phyloP scores from a whole-genome alignment of 2,888 invertebrate genomes.

The Tethea ocularis region DNA sequence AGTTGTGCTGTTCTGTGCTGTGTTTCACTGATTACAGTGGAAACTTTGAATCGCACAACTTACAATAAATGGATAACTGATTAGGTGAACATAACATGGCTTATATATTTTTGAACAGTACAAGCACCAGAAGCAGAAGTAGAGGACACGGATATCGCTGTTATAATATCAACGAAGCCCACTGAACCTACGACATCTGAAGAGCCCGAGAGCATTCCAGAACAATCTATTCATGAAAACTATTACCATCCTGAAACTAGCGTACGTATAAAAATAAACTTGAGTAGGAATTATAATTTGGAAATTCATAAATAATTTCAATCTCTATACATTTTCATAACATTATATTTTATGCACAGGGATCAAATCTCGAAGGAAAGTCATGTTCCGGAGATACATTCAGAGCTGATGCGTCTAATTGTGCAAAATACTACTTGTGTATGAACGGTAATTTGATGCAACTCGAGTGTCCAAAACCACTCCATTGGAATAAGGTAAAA shows the following conservation, averaged over 20 bases:
- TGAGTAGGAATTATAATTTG: too few species aligned
- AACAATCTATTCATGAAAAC: conserved; percentile 11
- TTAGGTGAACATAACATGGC: too few species aligned
- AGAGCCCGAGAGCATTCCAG: conserved; percentile 27
- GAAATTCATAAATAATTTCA: too few species aligned
- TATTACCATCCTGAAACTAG: conserved; percentile 1
- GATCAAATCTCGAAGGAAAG: conserved; percentile 80
- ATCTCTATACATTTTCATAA: not conserved
- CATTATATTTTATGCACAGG: conserved; percentile 50
- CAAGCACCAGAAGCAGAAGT: conserved; percentile 22
- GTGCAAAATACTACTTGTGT: conserved; percentile 91
- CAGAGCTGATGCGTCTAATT: conserved; percentile 86
- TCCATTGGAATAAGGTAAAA: conserved; percentile 89
- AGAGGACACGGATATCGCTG: conserved; percentile 18
- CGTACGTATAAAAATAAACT: conserved; percentile 1
- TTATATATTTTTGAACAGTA: not conserved
- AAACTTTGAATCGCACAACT: not conserved
- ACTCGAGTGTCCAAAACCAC: conserved; percentile 88
- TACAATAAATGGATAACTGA: not conserved
- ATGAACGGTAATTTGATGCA: conserved; percentile 88
- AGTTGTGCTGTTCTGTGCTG: too few species aligned
- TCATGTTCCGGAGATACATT: conserved; percentile 84
- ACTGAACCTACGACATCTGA: conserved; percentile 21
- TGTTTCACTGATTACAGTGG: too few species aligned
- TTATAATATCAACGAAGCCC: conserved; percentile 20